Percentiles rank a stretch among this genome's conserved stretches.
Conservation (phyloP, 2,888 invertebrate species). For the Scaptodrosophila latifasciaeformis region DNA sequence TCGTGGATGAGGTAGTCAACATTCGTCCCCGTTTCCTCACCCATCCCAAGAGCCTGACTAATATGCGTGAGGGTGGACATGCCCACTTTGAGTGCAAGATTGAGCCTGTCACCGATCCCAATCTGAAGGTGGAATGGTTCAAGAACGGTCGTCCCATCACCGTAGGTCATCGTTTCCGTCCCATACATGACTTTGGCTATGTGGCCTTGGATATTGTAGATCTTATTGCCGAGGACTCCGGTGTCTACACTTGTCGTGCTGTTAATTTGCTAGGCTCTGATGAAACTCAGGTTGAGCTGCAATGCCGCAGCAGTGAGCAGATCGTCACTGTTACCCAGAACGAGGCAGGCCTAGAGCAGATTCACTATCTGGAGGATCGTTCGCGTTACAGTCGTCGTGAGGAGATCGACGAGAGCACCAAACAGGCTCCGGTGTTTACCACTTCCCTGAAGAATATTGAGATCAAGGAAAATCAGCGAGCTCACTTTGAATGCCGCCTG, state of each 20-base stretch:
- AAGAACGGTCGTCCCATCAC: slow-evolving; percentile 96
- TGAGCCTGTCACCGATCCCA: slow-evolving; percentile 97
- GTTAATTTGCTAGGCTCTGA: slow-evolving; percentile 92
- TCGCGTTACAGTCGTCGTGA: slow-evolving; percentile 85
- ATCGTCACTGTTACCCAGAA: slow-evolving; percentile 91
- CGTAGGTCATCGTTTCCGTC: slow-evolving; percentile 95
- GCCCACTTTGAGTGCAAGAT: slow-evolving; percentile 98
- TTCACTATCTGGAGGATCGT: slow-evolving; percentile 91
- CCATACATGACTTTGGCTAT: slow-evolving; percentile 98
- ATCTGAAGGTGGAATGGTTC: slow-evolving; percentile 97
- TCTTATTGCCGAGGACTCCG: slow-evolving; percentile 96
- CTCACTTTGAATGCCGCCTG: slow-evolving; percentile 94
- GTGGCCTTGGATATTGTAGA: slow-evolving; percentile 98
- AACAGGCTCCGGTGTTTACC: slow-evolving; percentile 94
- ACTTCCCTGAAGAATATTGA: slow-evolving; percentile 93
- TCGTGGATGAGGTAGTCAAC: slow-evolving; percentile 88
- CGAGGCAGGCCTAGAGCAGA: slow-evolving; percentile 90
- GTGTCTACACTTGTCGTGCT: slow-evolving; percentile 94
- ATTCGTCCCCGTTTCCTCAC: slow-evolving; percentile 90
- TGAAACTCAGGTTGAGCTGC: slow-evolving; percentile 85
- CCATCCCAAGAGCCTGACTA: slow-evolving; percentile 89
- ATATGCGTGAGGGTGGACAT: slow-evolving; percentile 90
- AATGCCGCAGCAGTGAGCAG: slow-evolving; percentile 85
- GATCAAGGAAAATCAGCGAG: slow-evolving; percentile 94
- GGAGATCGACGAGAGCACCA: slow-evolving; percentile 87